phyloP scores from a whole-genome alignment of 2,113 vertebrate genomes.

The Menidia beryllina region DNA sequence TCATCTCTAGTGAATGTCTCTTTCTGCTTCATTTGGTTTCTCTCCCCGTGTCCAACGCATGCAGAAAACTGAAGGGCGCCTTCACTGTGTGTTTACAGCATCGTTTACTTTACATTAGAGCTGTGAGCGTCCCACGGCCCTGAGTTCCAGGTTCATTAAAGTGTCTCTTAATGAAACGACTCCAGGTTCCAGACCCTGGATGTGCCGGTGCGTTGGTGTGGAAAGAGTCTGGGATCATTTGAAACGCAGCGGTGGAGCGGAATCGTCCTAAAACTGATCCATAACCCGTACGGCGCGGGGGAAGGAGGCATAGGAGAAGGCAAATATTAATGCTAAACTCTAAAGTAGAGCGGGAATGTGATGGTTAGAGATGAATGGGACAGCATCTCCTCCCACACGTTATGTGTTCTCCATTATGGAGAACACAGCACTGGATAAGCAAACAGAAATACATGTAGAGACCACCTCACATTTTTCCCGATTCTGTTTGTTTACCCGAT shows the following conservation, averaged over 20 bases:
- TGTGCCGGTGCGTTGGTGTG: background rate
- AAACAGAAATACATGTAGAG: no score
- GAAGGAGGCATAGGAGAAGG: conserved; percentile 29
- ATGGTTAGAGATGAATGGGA: conserved; percentile 22
- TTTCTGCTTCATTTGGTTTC: background rate
- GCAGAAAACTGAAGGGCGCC: background rate
- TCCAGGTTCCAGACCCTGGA: conserved; percentile 7
- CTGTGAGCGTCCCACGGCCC: background rate
- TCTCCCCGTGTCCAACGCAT: conserved; percentile 6
- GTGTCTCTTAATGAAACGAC: conserved; percentile 4
- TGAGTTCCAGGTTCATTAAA: conserved; percentile 2
- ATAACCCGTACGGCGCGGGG: conserved; percentile 19
- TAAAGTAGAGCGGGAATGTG: conserved; percentile 28
- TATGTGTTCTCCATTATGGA: no score
- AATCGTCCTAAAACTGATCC: conserved; percentile 29
- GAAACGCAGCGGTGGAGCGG: conserved; percentile 3
- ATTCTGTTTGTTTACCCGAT: no score
- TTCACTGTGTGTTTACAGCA: background rate
- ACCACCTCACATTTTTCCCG: no score
- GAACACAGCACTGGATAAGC: no score
- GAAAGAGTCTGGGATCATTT: conserved; percentile 24
- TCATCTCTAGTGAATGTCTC: background rate
- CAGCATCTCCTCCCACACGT: conserved; percentile 17
- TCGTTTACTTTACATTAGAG: conserved; percentile 22
- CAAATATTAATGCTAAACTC: conserved; percentile 29